Evolutionary conservation across 1,140 invertebrate species (phyloP).

Genomic region (Euwallacea fornicatus): DNA sequence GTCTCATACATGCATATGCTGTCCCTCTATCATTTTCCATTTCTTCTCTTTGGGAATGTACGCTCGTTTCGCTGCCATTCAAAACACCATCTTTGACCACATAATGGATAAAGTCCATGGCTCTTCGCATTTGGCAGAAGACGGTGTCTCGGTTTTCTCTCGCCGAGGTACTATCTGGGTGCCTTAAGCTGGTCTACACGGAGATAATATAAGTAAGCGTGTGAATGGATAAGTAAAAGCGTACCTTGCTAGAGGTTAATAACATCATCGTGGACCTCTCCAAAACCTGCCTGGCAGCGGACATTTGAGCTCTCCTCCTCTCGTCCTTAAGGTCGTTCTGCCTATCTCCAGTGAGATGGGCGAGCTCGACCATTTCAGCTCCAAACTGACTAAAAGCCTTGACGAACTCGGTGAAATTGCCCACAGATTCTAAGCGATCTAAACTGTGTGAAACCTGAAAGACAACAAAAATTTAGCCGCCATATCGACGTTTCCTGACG

Average conservation of each 20-base stretch:
- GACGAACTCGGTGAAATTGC: conserved; percentile 98
- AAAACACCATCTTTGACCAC: conserved; percentile 93
- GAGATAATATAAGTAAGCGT: neutral
- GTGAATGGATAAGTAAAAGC: conserved; percentile 7
- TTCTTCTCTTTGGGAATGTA: conserved; percentile 46
- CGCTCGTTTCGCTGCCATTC: conserved; percentile 44
- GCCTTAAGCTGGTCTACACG: conserved; percentile 79
- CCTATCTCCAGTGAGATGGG: conserved; percentile 83
- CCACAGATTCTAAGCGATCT: conserved; percentile 87
- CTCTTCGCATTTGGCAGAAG: conserved; percentile 94
- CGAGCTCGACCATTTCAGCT: conserved; percentile 96
- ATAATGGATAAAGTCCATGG: conserved; percentile 97
- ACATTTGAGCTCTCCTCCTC: conserved; percentile 91
- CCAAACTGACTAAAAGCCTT: conserved; percentile 98
- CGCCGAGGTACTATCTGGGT: conserved; percentile 91
- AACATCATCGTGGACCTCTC: conserved; percentile 98
- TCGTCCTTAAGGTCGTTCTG: conserved; percentile 94
- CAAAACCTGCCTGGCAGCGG: conserved; percentile 88
- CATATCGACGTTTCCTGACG: too few species aligned
- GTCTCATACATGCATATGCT: conserved; percentile 76
- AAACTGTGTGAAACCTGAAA: conserved; percentile 74
- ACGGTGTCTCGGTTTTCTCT: conserved; percentile 96
- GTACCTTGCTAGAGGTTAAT: conserved; percentile 92
- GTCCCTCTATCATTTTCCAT: conserved; percentile 70
- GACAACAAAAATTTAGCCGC: neutral